phyloP scores from a whole-genome alignment of 2,888 invertebrate species.

The Noctua pronuba region DNA sequence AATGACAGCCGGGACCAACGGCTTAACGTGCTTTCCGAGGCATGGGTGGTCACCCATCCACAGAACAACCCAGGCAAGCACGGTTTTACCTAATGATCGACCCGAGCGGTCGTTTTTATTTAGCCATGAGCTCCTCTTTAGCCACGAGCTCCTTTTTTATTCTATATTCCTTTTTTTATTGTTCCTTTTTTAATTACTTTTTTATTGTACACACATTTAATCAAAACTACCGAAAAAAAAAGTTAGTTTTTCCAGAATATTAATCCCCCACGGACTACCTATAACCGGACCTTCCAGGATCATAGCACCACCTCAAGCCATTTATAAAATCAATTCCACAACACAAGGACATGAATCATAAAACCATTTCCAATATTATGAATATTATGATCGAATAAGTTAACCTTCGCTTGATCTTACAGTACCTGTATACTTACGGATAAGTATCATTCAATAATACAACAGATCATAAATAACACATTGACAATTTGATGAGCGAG shows the following conservation, averaged over 20 bases:
- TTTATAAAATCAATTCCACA: conserved; percentile 14
- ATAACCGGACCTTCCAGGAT: neutral
- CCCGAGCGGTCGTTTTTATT: too few species aligned
- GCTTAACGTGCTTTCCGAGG: too few species aligned
- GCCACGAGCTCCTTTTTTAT: too few species aligned
- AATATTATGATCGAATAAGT: conserved; percentile 13
- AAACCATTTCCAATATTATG: conserved; percentile 1
- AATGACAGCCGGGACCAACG: too few species aligned
- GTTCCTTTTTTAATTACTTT: too few species aligned
- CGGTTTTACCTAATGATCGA: too few species aligned
- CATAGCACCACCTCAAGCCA: too few species aligned
- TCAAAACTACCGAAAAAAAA: neutral
- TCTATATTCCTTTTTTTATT: too few species aligned
- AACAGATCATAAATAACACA: conserved; percentile 43
- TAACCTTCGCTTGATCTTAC: conserved; percentile 31
- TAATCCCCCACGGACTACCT: neutral
- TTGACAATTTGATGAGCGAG: conserved; percentile 55
- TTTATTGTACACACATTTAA: neutral
- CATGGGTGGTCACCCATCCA: too few species aligned
- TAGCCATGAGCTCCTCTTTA: too few species aligned
- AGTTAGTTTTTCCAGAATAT: neutral
- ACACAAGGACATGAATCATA: neutral
- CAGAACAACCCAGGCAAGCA: too few species aligned
- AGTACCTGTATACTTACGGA: conserved; percentile 20
- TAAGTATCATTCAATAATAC: conserved; percentile 38